A percentile compares a stretch with the other conserved stretches of the same genome.
Evolutionary conservation across 1,140 invertebrate genomes (phyloP).

Genomic region (Dryas iulia): DNA sequence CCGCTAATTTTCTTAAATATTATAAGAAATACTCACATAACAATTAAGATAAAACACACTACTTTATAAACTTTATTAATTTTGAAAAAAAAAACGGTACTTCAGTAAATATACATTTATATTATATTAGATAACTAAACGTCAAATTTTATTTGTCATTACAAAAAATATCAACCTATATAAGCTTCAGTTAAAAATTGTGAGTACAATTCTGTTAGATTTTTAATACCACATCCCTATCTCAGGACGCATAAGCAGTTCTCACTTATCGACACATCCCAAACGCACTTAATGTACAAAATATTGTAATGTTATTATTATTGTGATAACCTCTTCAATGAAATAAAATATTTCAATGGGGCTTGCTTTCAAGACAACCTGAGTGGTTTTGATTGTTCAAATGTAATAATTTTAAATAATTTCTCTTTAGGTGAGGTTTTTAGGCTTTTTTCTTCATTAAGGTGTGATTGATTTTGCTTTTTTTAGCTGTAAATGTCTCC

Average conservation of each 20-base stretch:
- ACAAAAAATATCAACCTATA: not conserved
- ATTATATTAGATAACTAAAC: not conserved
- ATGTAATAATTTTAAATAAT: constrained; percentile 1
- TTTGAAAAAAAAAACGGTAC: not conserved
- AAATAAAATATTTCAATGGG: constrained; percentile 62
- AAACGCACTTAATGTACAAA: constrained; percentile 69
- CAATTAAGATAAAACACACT: no score
- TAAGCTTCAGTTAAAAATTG: not conserved
- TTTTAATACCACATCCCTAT: constrained; percentile 37
- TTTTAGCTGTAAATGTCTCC: no score
- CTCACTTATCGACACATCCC: constrained; percentile 54
- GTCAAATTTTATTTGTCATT: not conserved
- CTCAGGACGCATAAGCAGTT: constrained; percentile 47
- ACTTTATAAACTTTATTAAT: not conserved
- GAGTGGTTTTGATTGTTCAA: constrained; percentile 24
- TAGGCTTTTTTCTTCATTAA: not conserved
- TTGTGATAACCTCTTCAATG: constrained; percentile 59
- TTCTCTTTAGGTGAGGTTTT: not conserved
- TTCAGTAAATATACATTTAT: not conserved
- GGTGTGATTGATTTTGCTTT: no score
- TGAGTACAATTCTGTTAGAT: constrained; percentile 28
- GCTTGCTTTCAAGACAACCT: constrained; percentile 44
- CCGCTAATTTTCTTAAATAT: no score
- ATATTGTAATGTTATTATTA: constrained; percentile 77
- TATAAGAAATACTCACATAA: no score